phyloP scores from a whole-genome alignment of 2,113 vertebrate genomes.

The Cephalophus harveyi region DNA sequence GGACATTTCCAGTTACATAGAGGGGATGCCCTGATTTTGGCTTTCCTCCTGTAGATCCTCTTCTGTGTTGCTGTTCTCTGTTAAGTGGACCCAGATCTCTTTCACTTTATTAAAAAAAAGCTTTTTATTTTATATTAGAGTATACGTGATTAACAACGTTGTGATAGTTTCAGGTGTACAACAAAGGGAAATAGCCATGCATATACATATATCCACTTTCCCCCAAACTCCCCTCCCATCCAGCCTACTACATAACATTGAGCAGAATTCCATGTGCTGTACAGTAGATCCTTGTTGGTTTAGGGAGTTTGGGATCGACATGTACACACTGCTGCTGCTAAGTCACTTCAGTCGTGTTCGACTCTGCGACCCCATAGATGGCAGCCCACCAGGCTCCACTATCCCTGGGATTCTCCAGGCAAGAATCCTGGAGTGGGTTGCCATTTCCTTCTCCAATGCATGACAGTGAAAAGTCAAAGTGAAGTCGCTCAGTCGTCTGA shows the following conservation, averaged over 20 bases:
- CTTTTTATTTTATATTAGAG: fast-evolving
- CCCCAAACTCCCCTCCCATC: neutral
- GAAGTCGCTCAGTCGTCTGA: too few relatives aligned
- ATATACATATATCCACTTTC: neutral
- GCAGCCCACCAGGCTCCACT: too few relatives aligned
- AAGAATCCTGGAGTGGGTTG: too few relatives aligned
- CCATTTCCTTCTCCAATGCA: too few relatives aligned
- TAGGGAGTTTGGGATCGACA: neutral
- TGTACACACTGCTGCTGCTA: neutral
- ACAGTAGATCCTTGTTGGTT: neutral
- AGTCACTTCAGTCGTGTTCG: fast-evolving
- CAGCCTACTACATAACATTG: neutral
- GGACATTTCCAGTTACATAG: neutral
- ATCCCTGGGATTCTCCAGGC: too few relatives aligned
- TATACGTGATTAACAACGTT: neutral
- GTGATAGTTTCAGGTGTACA: neutral
- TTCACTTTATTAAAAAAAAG: neutral
- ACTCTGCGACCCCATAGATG: too few relatives aligned
- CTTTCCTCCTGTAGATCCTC: neutral
- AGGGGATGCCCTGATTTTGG: neutral
- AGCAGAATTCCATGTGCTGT: neutral
- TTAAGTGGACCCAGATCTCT: neutral
- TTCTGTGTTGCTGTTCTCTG: neutral
- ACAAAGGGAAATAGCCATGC: neutral
- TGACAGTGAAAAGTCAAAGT: too few relatives aligned